A percentile compares a stretch with the other conserved stretches of the same genome.
These are phyloP conservation scores for Ellobium chinense DNA, from an alignment of 2,888 invertebrate genomes.

Conservation along the genomic window DNA sequence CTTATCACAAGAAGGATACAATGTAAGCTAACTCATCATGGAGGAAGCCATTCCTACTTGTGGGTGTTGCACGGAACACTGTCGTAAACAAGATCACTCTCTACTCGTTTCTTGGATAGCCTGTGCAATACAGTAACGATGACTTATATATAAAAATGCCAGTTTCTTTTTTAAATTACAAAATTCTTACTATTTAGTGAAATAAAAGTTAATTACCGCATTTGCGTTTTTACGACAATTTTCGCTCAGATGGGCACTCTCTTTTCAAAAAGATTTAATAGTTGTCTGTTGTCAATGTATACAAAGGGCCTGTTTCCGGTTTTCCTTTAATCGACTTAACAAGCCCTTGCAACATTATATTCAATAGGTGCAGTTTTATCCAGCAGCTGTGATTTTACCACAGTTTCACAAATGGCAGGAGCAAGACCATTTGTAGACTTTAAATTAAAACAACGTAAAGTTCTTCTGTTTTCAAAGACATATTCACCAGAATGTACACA, in stretches of 20 bases:
- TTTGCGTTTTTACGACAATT: background rate
- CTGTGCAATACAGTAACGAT: no score
- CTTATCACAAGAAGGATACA: background rate
- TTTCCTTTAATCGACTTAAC: no score
- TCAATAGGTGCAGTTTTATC: no score
- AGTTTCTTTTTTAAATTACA: background rate
- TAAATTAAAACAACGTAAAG: slow-evolving; percentile 71
- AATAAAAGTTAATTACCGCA: background rate
- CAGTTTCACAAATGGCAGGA: slow-evolving; percentile 55
- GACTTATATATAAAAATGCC: background rate
- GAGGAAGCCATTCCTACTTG: background rate
- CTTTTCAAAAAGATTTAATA: background rate
- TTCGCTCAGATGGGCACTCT: background rate
- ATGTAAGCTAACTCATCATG: background rate
- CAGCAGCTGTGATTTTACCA: no score
- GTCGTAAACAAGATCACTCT: no score
- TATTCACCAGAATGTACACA: slow-evolving; percentile 67
- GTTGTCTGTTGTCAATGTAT: slow-evolving; percentile 27
- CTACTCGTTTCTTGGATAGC: no score
- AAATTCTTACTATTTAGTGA: background rate
- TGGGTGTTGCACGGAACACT: no score
- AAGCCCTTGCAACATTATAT: no score
- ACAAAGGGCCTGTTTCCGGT: background rate
- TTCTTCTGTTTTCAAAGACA: slow-evolving; percentile 73
- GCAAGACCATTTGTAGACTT: slow-evolving; percentile 74